phyloP scores from a whole-genome alignment of 2,113 vertebrate genomes.

The Thamnophis sirtalis region DNA sequence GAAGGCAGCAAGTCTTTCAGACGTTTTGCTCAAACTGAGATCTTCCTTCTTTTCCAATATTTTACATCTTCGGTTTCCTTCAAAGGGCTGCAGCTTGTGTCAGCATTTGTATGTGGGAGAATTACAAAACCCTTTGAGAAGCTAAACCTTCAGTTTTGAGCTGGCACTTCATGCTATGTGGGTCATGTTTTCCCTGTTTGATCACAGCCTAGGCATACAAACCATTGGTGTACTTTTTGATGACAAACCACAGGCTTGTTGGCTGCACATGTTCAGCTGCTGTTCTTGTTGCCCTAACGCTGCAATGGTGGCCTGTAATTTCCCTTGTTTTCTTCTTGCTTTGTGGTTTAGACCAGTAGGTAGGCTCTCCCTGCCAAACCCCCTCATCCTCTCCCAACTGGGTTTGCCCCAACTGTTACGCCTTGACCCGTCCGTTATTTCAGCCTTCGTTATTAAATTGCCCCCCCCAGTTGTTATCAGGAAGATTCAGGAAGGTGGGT shows the following conservation, averaged over 20 bases:
- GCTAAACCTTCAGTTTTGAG: constrained; percentile 39
- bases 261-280: constrained; percentile 55
- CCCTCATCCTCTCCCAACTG: constrained; percentile 24
- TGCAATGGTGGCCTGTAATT: constrained; percentile 32
- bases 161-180: constrained; percentile 48
- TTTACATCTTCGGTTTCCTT: constrained; percentile 4
- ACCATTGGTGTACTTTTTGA: constrained; percentile 46
- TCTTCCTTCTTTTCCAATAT: background rate
- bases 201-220: constrained; percentile 38
- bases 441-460: constrained; percentile 61
- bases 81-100: background rate
- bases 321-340: constrained; percentile 44
- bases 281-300: constrained; percentile 47
- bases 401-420: constrained; percentile 41
- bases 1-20: background rate
- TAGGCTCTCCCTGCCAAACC: constrained; percentile 18
- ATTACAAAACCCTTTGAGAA: constrained; percentile 3
- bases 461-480: constrained; percentile 66
- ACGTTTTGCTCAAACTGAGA: background rate
- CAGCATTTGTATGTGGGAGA: background rate
- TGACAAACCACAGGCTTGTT: constrained; percentile 24
- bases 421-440: constrained; percentile 59
- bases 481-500: constrained; percentile 69
- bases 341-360: constrained; percentile 37
- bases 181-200: constrained; percentile 46